Evolutionary conservation across 2,797 vertebrate species (phyloP).

Genomic region (Propithecus deckenii): DNA sequence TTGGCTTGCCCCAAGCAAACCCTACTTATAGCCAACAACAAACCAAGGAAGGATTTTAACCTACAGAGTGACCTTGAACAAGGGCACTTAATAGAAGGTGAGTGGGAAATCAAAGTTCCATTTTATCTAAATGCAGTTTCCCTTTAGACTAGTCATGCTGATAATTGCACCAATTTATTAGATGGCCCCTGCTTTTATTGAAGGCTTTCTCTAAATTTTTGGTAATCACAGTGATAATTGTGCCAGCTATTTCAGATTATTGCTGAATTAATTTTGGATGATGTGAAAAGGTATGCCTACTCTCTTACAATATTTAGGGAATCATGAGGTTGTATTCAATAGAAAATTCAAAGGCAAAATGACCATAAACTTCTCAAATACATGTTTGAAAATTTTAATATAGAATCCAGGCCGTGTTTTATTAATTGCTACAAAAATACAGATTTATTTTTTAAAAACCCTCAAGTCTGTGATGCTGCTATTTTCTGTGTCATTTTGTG

Average conservation of each 20-base stretch:
- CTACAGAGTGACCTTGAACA: slow-evolving; percentile 9
- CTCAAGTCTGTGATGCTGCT: background rate
- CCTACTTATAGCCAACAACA: background rate
- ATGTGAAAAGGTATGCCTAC: background rate
- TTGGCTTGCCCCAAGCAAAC: slow-evolving; percentile 19
- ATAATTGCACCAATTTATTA: slow-evolving; percentile 30
- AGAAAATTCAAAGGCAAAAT: slow-evolving; percentile 12
- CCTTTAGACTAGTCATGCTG: background rate
- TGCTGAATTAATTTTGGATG: slow-evolving; percentile 40
- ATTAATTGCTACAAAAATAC: slow-evolving; percentile 5
- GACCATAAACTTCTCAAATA: background rate
- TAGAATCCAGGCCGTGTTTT: background rate
- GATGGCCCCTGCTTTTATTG: background rate
- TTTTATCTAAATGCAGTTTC: slow-evolving; percentile 30
- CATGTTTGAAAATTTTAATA: background rate
- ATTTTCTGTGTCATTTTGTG: slow-evolving; percentile 36
- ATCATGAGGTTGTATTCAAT: background rate
- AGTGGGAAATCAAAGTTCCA: background rate
- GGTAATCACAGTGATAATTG: background rate
- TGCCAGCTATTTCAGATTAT: slow-evolving; percentile 25
- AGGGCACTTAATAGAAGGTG: background rate
- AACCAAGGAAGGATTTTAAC: slow-evolving; percentile 45
- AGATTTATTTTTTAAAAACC: background rate
- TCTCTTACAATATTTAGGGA: background rate
- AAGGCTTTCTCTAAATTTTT: slow-evolving; percentile 37